These are phyloP conservation scores for Paracanthobrama guichenoti DNA, from an alignment of 2,113 vertebrate species.

Conservation along the genomic window DNA sequence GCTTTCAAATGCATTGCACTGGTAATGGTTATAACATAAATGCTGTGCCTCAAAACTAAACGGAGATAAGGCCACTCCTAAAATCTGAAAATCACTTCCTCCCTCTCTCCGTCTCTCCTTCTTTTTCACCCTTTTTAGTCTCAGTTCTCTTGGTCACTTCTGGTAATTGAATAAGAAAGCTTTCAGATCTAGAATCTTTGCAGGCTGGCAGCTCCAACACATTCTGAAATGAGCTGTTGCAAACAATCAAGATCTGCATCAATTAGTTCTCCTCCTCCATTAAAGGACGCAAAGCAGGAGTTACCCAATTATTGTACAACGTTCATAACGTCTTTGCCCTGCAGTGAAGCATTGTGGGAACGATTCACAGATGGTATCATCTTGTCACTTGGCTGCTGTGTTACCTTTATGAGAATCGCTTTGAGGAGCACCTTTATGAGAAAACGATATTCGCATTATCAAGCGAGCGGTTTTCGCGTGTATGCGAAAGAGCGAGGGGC, in stretches of 20 bases:
- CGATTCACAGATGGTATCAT: background rate
- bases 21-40: background rate
- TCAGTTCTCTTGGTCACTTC: constrained; percentile 53
- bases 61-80: background rate
- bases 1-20: background rate
- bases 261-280: constrained; percentile 16
- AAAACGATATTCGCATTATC: background rate
- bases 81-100: constrained; percentile 23
- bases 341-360: constrained; percentile 9
- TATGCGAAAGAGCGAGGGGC: background rate
- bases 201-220: constrained; percentile 18
- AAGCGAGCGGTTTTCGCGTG: background rate
- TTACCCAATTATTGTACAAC: constrained; percentile 13
- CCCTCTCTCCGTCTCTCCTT: constrained; percentile 33
- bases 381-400: background rate
- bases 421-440: background rate
- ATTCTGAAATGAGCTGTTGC: constrained; percentile 25
- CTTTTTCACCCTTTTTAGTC: constrained; percentile 41
- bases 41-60: background rate
- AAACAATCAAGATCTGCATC: constrained; percentile 28
- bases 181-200: background rate
- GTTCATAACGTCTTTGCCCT: background rate
- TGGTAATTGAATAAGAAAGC: constrained; percentile 38
- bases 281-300: background rate
- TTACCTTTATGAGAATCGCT: constrained; percentile 13